These are phyloP conservation scores for Tragelaphus scriptus DNA, from an alignment of 2,113 vertebrate genomes.

Conservation along the genomic window DNA sequence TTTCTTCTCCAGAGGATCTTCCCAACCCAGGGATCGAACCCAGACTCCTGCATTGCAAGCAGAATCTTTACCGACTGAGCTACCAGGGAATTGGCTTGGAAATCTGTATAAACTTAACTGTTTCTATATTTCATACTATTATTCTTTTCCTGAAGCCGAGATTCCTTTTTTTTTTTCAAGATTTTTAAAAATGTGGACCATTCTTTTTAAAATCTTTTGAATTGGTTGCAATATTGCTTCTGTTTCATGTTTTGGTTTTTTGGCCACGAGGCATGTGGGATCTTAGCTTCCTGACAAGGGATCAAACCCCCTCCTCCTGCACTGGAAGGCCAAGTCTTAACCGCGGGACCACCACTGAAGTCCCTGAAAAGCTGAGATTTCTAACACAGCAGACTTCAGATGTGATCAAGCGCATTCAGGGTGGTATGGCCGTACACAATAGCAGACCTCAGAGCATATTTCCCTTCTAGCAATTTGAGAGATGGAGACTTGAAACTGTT, in stretches of 20 bases:
- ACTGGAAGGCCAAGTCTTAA: background rate
- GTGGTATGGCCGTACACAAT: background rate
- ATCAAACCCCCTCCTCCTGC: background rate
- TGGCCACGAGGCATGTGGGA: background rate
- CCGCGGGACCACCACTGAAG: background rate
- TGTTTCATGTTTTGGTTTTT: background rate
- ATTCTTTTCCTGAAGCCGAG: background rate
- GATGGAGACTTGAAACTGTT: background rate
- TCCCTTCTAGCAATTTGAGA: background rate
- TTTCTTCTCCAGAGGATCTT: background rate
- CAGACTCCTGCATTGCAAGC: background rate
- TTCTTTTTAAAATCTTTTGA: background rate
- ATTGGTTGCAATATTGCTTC: background rate
- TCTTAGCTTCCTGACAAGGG: background rate
- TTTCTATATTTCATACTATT: background rate
- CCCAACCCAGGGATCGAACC: background rate
- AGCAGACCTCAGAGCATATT: background rate
- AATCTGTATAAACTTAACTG: background rate
- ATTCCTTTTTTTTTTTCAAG: background rate
- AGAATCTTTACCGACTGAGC: background rate
- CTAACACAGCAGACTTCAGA: background rate
- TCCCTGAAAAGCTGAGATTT: background rate
- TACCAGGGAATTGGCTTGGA: background rate
- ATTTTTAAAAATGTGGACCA: background rate
- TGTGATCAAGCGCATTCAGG: background rate